Conservation (phyloP, 1,140 invertebrate species). For the Sinonovacula constricta region DNA sequence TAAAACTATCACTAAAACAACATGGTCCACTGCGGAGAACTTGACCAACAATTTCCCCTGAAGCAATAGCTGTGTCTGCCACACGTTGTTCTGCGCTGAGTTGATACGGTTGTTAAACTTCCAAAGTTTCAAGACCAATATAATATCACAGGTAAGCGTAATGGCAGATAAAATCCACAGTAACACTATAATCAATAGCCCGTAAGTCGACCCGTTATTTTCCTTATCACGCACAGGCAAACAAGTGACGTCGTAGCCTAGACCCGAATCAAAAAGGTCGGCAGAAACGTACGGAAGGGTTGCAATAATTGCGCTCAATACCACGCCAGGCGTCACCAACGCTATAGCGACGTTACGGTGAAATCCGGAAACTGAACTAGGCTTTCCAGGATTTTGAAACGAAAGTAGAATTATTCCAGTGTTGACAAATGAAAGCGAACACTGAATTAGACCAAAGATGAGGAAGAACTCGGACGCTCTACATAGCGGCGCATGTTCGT, state of each 20-base stretch:
- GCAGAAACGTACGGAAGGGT: conserved; percentile 51
- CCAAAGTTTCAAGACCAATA: conserved; percentile 57
- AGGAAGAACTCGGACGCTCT: conserved; percentile 56
- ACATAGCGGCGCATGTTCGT: conserved; percentile 9
- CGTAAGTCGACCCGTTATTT: conserved; percentile 55
- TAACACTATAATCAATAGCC: conserved; percentile 57
- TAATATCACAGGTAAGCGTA: conserved; percentile 43
- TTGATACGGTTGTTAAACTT: conserved; percentile 60
- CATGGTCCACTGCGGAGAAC: conserved; percentile 50
- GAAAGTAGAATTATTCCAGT: conserved; percentile 41
- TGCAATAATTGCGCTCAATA: conserved; percentile 35
- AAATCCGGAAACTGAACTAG: conserved; percentile 32
- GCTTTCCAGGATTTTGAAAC: conserved; percentile 47
- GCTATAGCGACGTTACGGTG: conserved; percentile 45
- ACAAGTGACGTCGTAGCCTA: conserved; percentile 52
- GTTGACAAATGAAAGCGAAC: conserved; percentile 21
- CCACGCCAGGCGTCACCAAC: conserved; percentile 57
- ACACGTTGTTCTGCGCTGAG: conserved; percentile 63
- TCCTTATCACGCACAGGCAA: conserved; percentile 61
- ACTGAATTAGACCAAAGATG: conserved; percentile 50
- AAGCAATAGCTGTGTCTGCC: conserved; percentile 60
- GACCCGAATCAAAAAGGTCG: conserved; percentile 52
- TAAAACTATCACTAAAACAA: conserved; percentile 14
- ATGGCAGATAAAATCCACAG: conserved; percentile 52
- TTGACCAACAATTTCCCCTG: conserved; percentile 50